Evolutionary conservation across 2,113 vertebrate species (phyloP), one percentile per base, ranked within the genome.

Genomic region (Albula goreensis): DNA sequence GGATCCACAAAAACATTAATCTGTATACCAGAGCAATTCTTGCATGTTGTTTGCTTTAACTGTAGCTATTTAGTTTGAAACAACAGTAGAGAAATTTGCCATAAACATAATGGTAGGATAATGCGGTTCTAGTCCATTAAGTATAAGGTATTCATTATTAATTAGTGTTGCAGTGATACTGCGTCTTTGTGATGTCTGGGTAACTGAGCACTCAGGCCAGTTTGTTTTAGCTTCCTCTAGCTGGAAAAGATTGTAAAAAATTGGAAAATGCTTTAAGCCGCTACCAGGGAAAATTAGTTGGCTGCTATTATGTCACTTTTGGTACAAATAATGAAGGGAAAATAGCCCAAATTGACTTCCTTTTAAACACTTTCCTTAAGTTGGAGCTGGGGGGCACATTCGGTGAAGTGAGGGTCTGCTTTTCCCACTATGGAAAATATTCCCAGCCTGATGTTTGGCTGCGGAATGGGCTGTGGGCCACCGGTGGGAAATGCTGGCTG

Each of bases 341-440:
- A 74, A n/a, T 25, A 7, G 22, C 25, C 22, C 70, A 31, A 3
- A 10, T 9, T 25, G n/a, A 70, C 63, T n/a, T 56, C 53, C 53
- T 6, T 6, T 41, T 41, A 41, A 41, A 41, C 31, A 41, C 19
- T n/a, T 70, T 70, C 57, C 57, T 15, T 60, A 60, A 70, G 7
- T 22, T 31, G 10, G n/a, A 31, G 70, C 70, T 74, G 9, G 31
- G 70, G n/a, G 70, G n/a, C 70, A 74, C 8, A 5, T 31, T 74
- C n/a, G n/a, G 17, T 70, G 22, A n/a, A 70, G 17, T 70, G 17
- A n/a, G 51, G 80, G 83, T 50, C 60, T 86, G 63, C 53, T 78
- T 53, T 86, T 85, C 83, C 84, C 78, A 89, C 70, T 66, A 2
- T 50, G 7, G 57, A 17, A 19, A 60, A 11, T 82, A 25, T 79